Base-by-base conservation (phyloP, 2,113 vertebrate species). In the Mixornis gularis region DNA sequence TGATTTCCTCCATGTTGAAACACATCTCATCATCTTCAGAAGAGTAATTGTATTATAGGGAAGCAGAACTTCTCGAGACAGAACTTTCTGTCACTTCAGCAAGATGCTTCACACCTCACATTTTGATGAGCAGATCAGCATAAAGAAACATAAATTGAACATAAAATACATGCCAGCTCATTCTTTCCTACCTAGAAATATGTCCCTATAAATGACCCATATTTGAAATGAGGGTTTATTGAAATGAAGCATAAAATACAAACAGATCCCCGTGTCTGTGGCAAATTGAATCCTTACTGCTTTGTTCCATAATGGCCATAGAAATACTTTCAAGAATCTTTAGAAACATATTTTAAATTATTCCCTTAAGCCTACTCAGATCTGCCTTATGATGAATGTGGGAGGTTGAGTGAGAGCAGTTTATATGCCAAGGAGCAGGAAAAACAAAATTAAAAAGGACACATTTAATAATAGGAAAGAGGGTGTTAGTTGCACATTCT, bases 391-490 rank as follows among this genome's bases (percentile, higher is more conserved):
- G 89, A 92, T 12, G 10, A 85, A 92, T 82, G 94, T 94, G 38
- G 94, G 93, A 95, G 90, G 68, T 71, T 96, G 82, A 94, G 89
- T 89, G 91, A 93, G 56, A 93, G 71, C 51, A 94, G 55, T 10
- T 89, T 91, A 63, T 78, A 90, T 63, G 87, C 43, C 76, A 89
- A 93, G 63, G 51, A 93, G 25, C 38, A 85, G 15, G 11, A 26
- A 34, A 44, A 63, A 30, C 21, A 65, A 81, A 85, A 87, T 56
- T 3, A 92, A 87, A 89, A 89, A 87, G 63, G 64, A 85, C 8
- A 77, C 26, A 94, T 87, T 73, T 79, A 87, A 90, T 92, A 82
- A 93, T 85, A 87, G 55, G 77, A 85, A 70, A 78, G 16, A 70
- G 3, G 4, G 22, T 38, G 44, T 49, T 62, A 64, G 24, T 48